Conservation (phyloP, 2,797 vertebrate species). For the Smutsia temminckii region DNA sequence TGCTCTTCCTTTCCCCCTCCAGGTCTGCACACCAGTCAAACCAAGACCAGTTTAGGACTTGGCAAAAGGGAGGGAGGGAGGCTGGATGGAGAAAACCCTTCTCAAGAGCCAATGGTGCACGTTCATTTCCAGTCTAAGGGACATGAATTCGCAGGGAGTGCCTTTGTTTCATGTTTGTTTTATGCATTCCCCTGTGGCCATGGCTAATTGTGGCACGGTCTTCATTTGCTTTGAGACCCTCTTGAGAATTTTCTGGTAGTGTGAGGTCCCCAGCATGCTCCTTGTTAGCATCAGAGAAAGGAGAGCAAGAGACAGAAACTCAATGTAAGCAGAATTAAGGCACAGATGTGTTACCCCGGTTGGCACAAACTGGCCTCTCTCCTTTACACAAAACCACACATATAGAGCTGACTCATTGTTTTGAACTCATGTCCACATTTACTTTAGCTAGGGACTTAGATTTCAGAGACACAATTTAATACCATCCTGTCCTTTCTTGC, state of each 20-base stretch:
- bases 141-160: neutral
- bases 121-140: neutral
- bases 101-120: fast-evolving
- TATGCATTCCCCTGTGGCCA: neutral
- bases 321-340: neutral
- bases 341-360: neutral
- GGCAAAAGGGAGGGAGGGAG: neutral
- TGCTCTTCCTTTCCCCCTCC: neutral
- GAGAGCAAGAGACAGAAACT: conserved; percentile 3
- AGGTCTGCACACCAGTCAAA: neutral
- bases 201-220: neutral
- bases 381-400: neutral
- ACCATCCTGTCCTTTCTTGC: neutral
- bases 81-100: fast-evolving
- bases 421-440: neutral
- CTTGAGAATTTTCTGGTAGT: neutral
- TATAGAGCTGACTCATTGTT: neutral
- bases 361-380: neutral
- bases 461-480: neutral
- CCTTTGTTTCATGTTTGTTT: neutral
- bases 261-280: conserved; percentile 64
- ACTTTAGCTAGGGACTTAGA: fast-evolving
- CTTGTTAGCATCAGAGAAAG: neutral
- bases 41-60: too few species aligned
- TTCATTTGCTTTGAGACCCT: conserved; percentile 31